A percentile compares a stretch with the other conserved stretches of the same genome.
phyloP scores from a whole-genome alignment of 64 coral and sea anemone species.

The Porites lutea region DNA sequence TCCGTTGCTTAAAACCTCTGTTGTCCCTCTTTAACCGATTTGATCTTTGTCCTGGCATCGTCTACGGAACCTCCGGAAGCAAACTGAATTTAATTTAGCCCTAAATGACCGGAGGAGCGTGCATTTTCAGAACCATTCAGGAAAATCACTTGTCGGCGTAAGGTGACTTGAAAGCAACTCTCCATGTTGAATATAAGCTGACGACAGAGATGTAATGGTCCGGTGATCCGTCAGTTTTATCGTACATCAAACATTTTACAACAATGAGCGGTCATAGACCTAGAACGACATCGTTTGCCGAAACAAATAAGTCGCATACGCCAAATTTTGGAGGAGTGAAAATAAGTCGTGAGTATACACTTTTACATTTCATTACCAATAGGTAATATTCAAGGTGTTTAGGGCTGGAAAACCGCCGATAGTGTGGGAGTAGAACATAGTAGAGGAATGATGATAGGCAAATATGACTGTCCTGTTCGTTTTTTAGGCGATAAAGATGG shows the following conservation, averaged over 20 bases:
- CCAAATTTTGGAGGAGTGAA: slow-evolving; percentile 94
- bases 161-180: slow-evolving; percentile 89
- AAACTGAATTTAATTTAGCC: slow-evolving; percentile 61
- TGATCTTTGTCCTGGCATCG: slow-evolving; percentile 52
- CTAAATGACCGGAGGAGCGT: slow-evolving; percentile 86
- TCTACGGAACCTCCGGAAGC: slow-evolving; percentile 36
- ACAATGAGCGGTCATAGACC: slow-evolving; percentile 98
- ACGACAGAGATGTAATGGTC: slow-evolving; percentile 90
- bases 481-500: slow-evolving; percentile 99
- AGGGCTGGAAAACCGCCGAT: not conserved
- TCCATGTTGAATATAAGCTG: slow-evolving; percentile 93
- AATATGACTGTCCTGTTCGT: slow-evolving; percentile 48
- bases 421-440: not conserved
- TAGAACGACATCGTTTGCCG: slow-evolving; percentile 98
- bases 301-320: slow-evolving; percentile 88
- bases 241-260: slow-evolving; percentile 69
- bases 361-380: slow-evolving; percentile 27
- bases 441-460: not conserved
- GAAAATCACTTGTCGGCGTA: slow-evolving; percentile 83
- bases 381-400: slow-evolving; percentile 58
- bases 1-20: slow-evolving; percentile 62
- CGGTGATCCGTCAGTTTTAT: slow-evolving; percentile 67
- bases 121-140: slow-evolving; percentile 90
- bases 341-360: slow-evolving; percentile 96
- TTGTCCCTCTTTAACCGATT: slow-evolving; percentile 12